phyloP scores from a whole-genome alignment of 2,797 vertebrate genomes.

The Sciurus vulgaris region DNA sequence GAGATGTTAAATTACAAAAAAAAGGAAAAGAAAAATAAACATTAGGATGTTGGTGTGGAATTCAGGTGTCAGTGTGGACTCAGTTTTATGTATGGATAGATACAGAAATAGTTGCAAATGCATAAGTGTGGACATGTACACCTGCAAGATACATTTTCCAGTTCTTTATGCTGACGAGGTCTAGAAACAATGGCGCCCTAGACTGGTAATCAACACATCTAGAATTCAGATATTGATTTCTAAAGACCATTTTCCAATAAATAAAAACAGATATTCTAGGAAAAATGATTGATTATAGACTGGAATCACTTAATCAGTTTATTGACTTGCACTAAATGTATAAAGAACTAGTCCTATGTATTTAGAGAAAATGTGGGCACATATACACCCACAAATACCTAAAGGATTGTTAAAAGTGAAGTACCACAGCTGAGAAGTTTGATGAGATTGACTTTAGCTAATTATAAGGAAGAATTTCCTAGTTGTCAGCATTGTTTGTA shows the following conservation, averaged over 20 bases:
- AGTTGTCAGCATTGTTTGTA: background rate
- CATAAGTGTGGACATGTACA: background rate
- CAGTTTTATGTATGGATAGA: background rate
- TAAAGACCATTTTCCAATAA: background rate
- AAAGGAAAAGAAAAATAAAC: background rate
- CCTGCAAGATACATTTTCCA: background rate
- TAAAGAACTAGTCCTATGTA: background rate
- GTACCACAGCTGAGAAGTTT: background rate
- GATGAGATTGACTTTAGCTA: background rate
- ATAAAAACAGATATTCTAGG: background rate
- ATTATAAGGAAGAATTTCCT: background rate
- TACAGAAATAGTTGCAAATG: background rate
- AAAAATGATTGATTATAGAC: background rate
- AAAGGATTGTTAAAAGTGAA: background rate
- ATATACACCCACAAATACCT: background rate
- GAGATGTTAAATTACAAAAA: background rate
- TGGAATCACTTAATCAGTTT: background rate
- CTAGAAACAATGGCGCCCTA: background rate
- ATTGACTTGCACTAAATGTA: background rate
- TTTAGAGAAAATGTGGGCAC: background rate
- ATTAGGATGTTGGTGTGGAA: background rate
- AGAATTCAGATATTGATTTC: background rate
- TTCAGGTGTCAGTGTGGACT: background rate
- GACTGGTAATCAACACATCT: background rate
- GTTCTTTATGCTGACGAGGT: background rate